Conservation (phyloP, 2,797 vertebrate species). For the Borostomias antarcticus region DNA sequence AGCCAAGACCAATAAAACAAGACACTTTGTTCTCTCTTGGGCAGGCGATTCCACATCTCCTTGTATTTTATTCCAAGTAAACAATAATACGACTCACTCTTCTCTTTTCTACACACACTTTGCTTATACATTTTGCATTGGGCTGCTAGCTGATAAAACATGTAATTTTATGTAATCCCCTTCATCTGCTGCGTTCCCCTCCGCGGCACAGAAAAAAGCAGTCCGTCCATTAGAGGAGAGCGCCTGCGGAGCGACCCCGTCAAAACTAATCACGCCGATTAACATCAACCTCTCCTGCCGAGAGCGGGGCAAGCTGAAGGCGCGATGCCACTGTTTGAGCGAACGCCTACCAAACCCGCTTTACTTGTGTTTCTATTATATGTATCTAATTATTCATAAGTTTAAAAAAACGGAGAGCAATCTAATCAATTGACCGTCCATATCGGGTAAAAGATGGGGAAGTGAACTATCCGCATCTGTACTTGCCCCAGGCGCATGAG, state of each 20-base stretch:
- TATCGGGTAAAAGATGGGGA: conserved; percentile 86
- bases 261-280: conserved; percentile 95
- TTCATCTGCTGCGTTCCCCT: conserved; percentile 87
- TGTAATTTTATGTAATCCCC: conserved; percentile 87
- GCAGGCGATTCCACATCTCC: too few species aligned
- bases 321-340: conserved; percentile 74
- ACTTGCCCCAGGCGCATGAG: conserved; percentile 87
- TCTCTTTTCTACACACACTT: neutral
- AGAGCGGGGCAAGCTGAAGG: conserved; percentile 84
- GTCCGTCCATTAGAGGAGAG: conserved; percentile 90
- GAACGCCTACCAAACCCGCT: neutral
- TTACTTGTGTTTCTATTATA: neutral
- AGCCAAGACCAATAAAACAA: too few species aligned
- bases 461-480: conserved; percentile 89
- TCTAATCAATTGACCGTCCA: conserved; percentile 80
- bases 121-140: neutral
- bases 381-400: neutral
- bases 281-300: conserved; percentile 90
- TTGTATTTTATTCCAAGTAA: too few species aligned
- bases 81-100: too few species aligned
- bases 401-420: conserved; percentile 71
- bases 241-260: conserved; percentile 88
- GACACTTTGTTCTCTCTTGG: too few species aligned
- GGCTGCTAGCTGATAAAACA: conserved; percentile 75
- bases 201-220: conserved; percentile 88